Conservation (phyloP, 2,797 vertebrate species). For the Pteropus rufus region DNA sequence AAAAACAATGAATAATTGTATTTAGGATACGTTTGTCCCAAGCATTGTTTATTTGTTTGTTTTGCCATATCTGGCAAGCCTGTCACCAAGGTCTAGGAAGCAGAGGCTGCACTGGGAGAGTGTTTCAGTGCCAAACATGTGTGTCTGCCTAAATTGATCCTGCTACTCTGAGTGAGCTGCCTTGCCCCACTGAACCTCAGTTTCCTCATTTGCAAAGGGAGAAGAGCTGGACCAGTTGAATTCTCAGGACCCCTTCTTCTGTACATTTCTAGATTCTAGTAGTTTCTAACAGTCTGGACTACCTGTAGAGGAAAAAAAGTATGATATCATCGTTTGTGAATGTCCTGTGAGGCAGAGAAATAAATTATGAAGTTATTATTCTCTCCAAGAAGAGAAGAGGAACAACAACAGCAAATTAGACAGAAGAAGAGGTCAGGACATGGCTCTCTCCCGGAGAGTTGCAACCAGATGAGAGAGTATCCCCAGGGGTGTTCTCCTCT, state of each 20-base stretch:
- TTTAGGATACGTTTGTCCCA: background rate
- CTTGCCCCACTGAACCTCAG: background rate
- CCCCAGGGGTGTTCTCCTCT: background rate
- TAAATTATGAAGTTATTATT: background rate
- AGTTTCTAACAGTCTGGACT: background rate
- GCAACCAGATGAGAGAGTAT: background rate
- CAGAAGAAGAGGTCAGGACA: background rate
- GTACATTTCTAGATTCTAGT: background rate
- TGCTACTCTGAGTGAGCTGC: background rate
- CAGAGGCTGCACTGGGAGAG: background rate
- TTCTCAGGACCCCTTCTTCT: background rate
- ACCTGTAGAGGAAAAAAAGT: too few relatives aligned
- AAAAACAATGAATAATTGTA: background rate
- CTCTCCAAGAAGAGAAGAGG: background rate
- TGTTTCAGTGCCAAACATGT: accelerated
- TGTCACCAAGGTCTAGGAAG: background rate
- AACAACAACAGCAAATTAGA: background rate
- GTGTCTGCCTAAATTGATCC: background rate
- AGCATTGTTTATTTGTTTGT: background rate
- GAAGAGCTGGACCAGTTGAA: background rate
- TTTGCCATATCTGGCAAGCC: background rate
- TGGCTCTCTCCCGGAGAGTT: background rate
- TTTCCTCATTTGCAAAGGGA: background rate
- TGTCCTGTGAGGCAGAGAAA: background rate
- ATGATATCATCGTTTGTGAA: background rate